Evolutionary conservation across 2,888 invertebrate genomes (phyloP), one percentile per base, ranked within the genome.

Genomic region (Agrotis segetum): DNA sequence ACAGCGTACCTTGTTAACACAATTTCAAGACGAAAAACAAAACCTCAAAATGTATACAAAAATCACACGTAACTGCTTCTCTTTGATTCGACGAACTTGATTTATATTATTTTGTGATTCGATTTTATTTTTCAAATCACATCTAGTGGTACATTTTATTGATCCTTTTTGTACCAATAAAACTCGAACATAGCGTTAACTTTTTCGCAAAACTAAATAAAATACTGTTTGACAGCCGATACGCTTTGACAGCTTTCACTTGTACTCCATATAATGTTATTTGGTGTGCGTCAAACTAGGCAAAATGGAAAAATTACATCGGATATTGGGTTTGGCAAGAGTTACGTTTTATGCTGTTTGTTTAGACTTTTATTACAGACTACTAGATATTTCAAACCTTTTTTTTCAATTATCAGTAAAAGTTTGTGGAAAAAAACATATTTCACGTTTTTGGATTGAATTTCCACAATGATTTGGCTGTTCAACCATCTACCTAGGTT

Each of bases 141-240:
- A 14, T 19, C 1, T 16, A n/a, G 44, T n/a, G 55, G 21, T 21
- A 47, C 40, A 46, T 72, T 55, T 21, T 19, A 34, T 59, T 47
- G 44, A 40, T 63, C n/a, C 34, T 56, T 24, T 34, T 67, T 65
- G 21, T 65, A 13, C 47, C 21, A 74, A 61, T 63, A 79, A 44
- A 13, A 44, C 16, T 49, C 21, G 40, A 72, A 67, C 44, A 56
- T 79, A 67, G 56, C 63, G 66, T 21, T 67, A 13, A 68, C 71
- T 77, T 64, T 55, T 65, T 40, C 56, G 21, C 46, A 44, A 52
- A 71, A 71, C 67, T 67, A 70, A 72, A 76, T 70, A 67, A 55
- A 71, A 64, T 73, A 73, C 65, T 68, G 50, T 68, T 66, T 71
- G 81, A 79, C 80, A 67, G 70, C 34, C 73, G 70, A 79, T 67